Base-by-base conservation (phyloP, 2,888 invertebrate species). In the Dorcus parallelipipedus region DNA sequence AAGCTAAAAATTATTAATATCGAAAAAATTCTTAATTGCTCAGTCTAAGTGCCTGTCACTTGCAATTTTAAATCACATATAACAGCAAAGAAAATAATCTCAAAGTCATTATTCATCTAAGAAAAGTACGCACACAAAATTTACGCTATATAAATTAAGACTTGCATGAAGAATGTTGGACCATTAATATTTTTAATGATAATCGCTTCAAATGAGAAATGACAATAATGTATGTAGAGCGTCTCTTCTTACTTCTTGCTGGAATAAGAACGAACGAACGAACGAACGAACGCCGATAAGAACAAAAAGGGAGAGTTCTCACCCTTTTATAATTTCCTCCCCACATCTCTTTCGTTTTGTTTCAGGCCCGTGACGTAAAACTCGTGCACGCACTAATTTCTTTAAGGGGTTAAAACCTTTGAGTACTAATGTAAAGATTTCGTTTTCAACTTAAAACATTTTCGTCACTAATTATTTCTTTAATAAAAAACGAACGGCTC, bases 101-200 rank as follows among this genome's bases (percentile, higher is more conserved):
- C 67, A 51, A 65, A 64, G 69, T 67, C 71, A 72, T 73, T 69
- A 70, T 63, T 72, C 71, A 71, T 69, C 68, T 57, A 58, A 57
- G 62, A 66, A 72, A 73, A 72, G 71, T 71, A 72, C 72, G 74
- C 71, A 71, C 69, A 71, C 45, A 73, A 73, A 75, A 75, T 76
- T 73, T 73, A 66, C 73, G 71, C 69, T 67, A 73, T 74, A 76
- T 74, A 74, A 76, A 76, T 76, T 75, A 75, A 74, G 73, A 72
- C 73, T 72, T 69, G 70, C 76, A 73, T 76, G 77, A 78, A 77
- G 76, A 76, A 77, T 77, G 76, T 72, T 65, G 67, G 69, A 70
- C 74, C 76, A 76, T 77, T 78, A 78, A 78, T 78, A 78, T 78
- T 78, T 78, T 78, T 78, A 77, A 78, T 77, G 78, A 77, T 77